Conservation (phyloP, 30 jellyfish, hydroid and myxozoan species). For the Chironex yamaguchii region DNA sequence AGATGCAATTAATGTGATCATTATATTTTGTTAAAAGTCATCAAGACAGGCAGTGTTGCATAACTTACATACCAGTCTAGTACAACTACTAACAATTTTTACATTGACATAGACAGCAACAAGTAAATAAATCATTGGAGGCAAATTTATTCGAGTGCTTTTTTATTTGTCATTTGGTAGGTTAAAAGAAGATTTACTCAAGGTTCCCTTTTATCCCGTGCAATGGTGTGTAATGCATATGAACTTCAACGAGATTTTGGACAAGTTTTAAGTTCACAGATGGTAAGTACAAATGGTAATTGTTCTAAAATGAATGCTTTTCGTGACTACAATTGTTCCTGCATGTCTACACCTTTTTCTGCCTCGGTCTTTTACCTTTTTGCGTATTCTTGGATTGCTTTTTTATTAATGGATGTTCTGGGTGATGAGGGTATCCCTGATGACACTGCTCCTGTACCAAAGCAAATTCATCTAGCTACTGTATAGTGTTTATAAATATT, state of each 20-base stretch:
- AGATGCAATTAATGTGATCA: no score
- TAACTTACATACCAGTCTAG: not conserved
- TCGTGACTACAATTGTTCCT: not conserved
- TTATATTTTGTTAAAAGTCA: no score
- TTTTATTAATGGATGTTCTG: no score
- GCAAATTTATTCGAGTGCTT: not conserved
- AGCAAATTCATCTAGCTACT: no score
- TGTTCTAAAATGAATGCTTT: not conserved
- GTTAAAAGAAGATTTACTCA: constrained; percentile 71
- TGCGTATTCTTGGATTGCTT: no score
- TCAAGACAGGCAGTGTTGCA: no score
- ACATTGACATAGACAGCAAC: not conserved
- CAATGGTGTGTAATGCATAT: constrained; percentile 82
- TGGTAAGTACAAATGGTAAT: constrained; percentile 71
- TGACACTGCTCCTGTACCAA: no score
- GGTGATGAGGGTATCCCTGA: no score
- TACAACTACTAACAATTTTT: not conserved
- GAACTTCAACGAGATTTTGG: constrained; percentile 85
- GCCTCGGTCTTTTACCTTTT: not conserved
- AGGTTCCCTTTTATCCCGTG: constrained; percentile 70
- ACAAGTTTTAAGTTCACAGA: constrained; percentile 72
- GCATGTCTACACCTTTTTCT: not conserved
- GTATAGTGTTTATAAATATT: no score
- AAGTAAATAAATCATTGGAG: not conserved
- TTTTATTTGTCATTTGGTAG: constrained; percentile 65